Evolutionary conservation across 2,797 vertebrate genomes (phyloP).

Genomic region (Psittacula derbiana): DNA sequence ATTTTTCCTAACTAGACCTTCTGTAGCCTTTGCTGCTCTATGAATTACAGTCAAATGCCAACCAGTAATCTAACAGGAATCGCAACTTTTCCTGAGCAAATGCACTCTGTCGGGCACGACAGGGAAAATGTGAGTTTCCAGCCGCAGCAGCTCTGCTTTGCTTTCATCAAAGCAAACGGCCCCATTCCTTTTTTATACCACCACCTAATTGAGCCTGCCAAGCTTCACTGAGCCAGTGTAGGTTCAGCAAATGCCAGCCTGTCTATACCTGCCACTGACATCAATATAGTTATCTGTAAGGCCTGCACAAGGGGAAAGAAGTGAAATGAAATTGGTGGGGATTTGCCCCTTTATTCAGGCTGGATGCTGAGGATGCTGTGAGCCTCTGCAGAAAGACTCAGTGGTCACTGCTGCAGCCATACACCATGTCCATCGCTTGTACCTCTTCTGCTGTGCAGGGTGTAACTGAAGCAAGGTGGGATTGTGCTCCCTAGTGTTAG

Average conservation of each 20-base stretch:
- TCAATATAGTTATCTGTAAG: not conserved
- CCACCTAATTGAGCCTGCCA: not conserved
- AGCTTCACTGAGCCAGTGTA: not conserved
- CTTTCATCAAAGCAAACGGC: not conserved
- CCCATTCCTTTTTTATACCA: not conserved
- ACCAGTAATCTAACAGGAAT: not conserved
- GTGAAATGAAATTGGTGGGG: not conserved
- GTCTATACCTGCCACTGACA: not conserved
- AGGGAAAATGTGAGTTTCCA: not conserved
- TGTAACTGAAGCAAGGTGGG: not conserved
- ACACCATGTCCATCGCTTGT: fast-evolving
- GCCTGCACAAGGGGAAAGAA: not conserved
- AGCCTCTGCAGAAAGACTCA: not conserved
- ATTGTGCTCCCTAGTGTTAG: not conserved
- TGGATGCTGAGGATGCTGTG: not conserved
- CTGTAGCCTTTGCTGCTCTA: not conserved
- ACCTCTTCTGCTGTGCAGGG: not conserved
- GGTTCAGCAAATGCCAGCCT: not conserved
- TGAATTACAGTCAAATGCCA: not conserved
- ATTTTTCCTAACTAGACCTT: not conserved
- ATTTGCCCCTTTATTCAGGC: not conserved
- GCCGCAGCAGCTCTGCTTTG: not conserved
- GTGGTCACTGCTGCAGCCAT: not conserved
- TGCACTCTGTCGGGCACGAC: not conserved
- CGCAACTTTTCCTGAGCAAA: not conserved